Base-by-base conservation (phyloP, 2,797 vertebrate species). In the Ctenosaura bakeri region DNA sequence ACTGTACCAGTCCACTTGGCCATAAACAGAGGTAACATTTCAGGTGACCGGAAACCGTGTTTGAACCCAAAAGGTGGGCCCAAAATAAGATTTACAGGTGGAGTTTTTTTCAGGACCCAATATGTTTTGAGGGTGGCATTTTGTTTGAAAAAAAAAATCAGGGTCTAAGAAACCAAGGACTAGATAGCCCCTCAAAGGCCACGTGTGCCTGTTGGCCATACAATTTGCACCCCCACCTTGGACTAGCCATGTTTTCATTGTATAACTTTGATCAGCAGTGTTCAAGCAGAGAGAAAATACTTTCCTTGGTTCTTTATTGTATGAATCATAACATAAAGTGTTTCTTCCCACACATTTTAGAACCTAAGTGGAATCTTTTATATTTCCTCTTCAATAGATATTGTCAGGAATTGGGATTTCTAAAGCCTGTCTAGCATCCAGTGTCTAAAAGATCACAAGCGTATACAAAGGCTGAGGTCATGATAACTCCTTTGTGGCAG, bases 181-280 rank as follows among this genome's bases (percentile, higher is more conserved):
- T 22, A 22, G 14, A 1, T 18, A 59, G 56, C 14, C 56, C 56
- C 3, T 59, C 59, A 62, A 3, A 62, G 20, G 59, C 59, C 59
- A 62, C 5, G 20, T 62, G 18, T 20, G 4, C 18, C 18, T 62
- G 59, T 22, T 4, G 59, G 59, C 59, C 59, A 62, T 4, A 22
- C 20, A 62, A 62, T 62, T 22, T 5, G 3, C 59, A 62, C 54
- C 20, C 18, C 1, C n/a, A 38, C 1, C 29, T 81, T 81, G 16
- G n/a, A 12, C 32, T 7, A 38, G 16, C 50, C 54, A 83, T 7
- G 10, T 6, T 50, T 93, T 88, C 79, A 85, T 18, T 3, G 56
- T 90, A n/a, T 90, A 71, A 20, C 88, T 89, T 91, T 64, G 71
- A 90, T 22, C 88, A 66, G 56, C 46, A 66, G 46, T 38, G 92